Conservation (phyloP, 64 coral and sea anemone genomes). For the Anthopleura sola region DNA sequence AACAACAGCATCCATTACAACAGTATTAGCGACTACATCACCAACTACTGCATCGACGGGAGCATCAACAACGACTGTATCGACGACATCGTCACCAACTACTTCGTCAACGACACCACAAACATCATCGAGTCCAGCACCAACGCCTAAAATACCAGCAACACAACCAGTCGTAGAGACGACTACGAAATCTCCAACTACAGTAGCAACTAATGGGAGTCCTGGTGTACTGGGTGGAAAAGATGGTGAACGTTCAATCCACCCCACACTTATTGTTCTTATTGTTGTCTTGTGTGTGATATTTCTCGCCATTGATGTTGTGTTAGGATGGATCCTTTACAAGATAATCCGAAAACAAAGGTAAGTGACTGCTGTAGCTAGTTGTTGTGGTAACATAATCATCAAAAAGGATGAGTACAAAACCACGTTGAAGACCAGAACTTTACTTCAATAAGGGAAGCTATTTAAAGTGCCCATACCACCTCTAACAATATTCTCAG, state of each 20-base stretch:
- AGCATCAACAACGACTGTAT: neutral
- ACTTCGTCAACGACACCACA: neutral
- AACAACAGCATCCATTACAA: neutral
- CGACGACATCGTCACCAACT: neutral
- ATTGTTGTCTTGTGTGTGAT: neutral
- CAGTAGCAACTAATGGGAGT: neutral
- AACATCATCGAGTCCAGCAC: neutral
- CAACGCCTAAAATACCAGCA: neutral
- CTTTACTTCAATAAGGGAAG: too few species aligned
- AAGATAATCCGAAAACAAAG: conserved; percentile 3
- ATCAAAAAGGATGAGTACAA: neutral
- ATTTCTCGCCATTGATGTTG: conserved; percentile 11
- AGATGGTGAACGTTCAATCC: neutral
- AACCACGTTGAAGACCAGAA: neutral
- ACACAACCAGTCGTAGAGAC: too few species aligned
- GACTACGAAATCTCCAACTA: neutral
- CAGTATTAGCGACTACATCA: neutral
- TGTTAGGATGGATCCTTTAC: neutral
- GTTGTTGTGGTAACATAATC: neutral
- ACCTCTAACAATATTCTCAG: too few species aligned
- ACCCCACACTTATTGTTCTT: neutral
- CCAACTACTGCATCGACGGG: neutral
- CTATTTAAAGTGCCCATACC: too few species aligned
- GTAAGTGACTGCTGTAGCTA: neutral
- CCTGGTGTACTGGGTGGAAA: neutral